These are phyloP conservation scores for Anoncus sp. DNA, from an alignment of 2,888 invertebrate genomes.

Conservation along the genomic window DNA sequence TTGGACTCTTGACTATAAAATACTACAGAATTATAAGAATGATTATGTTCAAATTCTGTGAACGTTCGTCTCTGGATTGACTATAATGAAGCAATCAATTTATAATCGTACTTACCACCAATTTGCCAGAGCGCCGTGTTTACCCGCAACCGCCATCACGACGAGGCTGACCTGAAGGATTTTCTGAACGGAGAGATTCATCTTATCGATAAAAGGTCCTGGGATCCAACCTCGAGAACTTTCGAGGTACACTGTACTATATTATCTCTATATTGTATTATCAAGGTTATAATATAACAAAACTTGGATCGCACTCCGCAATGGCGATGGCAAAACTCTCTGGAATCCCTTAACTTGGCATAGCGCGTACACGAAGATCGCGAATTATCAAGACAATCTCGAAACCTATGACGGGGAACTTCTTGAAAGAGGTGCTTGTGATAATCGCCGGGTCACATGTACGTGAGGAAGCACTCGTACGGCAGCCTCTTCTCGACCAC, in stretches of 20 bases:
- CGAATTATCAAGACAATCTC: not conserved
- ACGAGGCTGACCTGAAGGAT: slow-evolving; percentile 69
- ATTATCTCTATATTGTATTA: slow-evolving; percentile 18
- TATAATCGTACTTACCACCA: slow-evolving; percentile 80
- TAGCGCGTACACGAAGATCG: slow-evolving; percentile 1
- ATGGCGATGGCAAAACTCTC: not conserved
- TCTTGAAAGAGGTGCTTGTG: slow-evolving; percentile 21
- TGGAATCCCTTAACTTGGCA: slow-evolving; percentile 10
- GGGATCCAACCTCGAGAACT: slow-evolving; percentile 32
- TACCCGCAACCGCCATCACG: slow-evolving; percentile 74
- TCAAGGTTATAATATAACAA: slow-evolving; percentile 11
- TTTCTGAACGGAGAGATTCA: slow-evolving; percentile 67
- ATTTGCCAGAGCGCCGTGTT: slow-evolving; percentile 79
- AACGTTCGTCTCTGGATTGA: not conserved
- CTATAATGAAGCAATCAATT: slow-evolving; percentile 1
- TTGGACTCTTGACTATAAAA: not conserved
- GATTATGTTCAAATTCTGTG: not conserved
- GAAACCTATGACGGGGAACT: not conserved
- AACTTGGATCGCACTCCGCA: slow-evolving; percentile 28
- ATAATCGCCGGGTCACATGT: slow-evolving; percentile 30
- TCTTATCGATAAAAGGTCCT: slow-evolving; percentile 58
- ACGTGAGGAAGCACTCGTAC: slow-evolving; percentile 19
- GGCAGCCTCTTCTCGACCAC: slow-evolving; percentile 45
- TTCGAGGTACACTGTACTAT: slow-evolving; percentile 23
- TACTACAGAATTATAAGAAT: not conserved